These are phyloP conservation scores for Thalassoma bifasciatum DNA, from an alignment of 2,113 vertebrate genomes.

Conservation along the genomic window DNA sequence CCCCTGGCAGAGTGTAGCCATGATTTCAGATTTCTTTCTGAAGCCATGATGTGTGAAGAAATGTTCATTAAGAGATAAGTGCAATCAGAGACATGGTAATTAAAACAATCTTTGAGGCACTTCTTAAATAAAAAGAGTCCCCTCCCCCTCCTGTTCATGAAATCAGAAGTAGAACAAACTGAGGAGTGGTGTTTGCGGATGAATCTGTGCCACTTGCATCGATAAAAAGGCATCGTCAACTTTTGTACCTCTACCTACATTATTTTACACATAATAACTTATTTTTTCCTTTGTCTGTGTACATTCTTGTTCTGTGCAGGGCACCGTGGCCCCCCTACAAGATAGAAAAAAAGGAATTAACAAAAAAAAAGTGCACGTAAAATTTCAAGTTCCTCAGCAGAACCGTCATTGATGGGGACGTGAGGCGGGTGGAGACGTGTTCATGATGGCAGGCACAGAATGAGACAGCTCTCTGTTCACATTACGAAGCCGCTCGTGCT, in stretches of 20 bases:
- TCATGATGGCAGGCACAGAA: conserved; percentile 71
- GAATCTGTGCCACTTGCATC: conserved; percentile 84
- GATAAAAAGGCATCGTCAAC: conserved; percentile 89
- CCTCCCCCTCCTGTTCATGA: conserved; percentile 17
- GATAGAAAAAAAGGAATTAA: conserved; percentile 63
- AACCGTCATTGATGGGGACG: conserved; percentile 77
- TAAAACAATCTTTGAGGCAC: conserved; percentile 86
- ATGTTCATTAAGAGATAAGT: conserved; percentile 50
- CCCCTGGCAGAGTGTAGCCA: conserved; percentile 1
- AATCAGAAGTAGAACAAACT: conserved; percentile 64
- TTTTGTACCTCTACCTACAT: conserved; percentile 80
- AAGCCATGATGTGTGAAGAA: conserved; percentile 12
- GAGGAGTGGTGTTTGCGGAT: conserved; percentile 56
- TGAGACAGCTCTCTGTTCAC: conserved; percentile 51
- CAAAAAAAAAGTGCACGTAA: conserved; percentile 76
- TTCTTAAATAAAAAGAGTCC: conserved; percentile 78
- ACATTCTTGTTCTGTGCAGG: conserved; percentile 85
- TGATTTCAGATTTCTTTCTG: background rate
- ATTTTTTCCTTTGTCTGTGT: conserved; percentile 86
- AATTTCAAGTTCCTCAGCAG: conserved; percentile 73
- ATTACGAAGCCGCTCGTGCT: conserved; percentile 43
- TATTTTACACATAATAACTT: conserved; percentile 77
- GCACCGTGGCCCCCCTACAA: conserved; percentile 60
- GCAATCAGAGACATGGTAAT: conserved; percentile 72
- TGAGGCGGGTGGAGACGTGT: conserved; percentile 41